phyloP scores from a whole-genome alignment of 1,140 invertebrate genomes.

The Mesaphorura yosii region DNA sequence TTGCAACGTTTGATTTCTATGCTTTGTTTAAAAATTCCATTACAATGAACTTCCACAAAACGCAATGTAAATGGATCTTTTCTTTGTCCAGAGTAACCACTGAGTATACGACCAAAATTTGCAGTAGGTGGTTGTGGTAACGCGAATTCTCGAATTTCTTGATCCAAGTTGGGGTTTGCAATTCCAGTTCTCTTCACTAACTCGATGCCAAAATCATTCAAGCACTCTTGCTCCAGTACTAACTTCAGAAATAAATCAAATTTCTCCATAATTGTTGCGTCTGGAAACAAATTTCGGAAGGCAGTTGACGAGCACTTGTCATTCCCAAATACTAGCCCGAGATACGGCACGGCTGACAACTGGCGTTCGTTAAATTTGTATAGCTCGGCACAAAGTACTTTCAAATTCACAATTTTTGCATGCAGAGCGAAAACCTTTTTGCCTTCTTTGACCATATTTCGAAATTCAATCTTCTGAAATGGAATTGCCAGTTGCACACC shows the following conservation, averaged over 20 bases:
- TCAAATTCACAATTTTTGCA: background rate
- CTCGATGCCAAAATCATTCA: conserved; percentile 5
- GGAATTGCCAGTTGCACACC: conserved; percentile 39
- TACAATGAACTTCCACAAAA: no score
- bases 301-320: conserved; percentile 10
- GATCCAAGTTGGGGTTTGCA: no score
- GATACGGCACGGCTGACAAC: conserved; percentile 15
- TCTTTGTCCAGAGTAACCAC: no score
- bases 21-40: no score
- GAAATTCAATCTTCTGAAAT: conserved; percentile 35
- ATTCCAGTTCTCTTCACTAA: conserved; percentile 6
- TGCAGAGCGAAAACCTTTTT: conserved; percentile 3
- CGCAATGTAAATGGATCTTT: no score
- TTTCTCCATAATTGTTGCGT: conserved; percentile 1
- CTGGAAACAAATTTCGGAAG: conserved; percentile 7
- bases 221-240: conserved; percentile 10
- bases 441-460: conserved; percentile 5
- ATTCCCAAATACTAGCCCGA: conserved; percentile 25
- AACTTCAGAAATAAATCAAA: conserved; percentile 12
- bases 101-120: background rate
- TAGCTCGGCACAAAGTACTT: conserved; percentile 12
- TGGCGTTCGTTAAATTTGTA: conserved; percentile 15
- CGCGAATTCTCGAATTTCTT: conserved; percentile 3
- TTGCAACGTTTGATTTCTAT: no score
- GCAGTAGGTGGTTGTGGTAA: no score